Percentiles rank a stretch among this genome's conserved stretches.
Conservation (phyloP, 2,888 invertebrate genomes). For the Drosophila colorata region DNA sequence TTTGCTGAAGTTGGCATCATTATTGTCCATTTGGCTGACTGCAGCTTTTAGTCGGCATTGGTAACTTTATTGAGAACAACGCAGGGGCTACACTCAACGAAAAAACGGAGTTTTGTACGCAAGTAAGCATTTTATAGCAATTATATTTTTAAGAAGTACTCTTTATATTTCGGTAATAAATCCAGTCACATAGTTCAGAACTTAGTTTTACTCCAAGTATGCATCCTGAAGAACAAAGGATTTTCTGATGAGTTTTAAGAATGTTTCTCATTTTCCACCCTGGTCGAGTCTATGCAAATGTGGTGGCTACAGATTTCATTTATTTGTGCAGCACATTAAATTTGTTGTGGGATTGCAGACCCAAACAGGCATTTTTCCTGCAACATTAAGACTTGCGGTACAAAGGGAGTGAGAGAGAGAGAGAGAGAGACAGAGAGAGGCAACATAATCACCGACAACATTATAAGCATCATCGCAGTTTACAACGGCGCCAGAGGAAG, state of each 20-base stretch:
- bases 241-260: not conserved
- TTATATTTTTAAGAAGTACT: no score
- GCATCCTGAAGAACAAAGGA: not conserved
- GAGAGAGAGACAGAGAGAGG: constrained; percentile 3
- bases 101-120: no score
- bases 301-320: not conserved
- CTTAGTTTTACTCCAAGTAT: not conserved
- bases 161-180: no score
- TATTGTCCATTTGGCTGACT: not conserved
- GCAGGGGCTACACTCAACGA: not conserved
- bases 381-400: constrained; percentile 23
- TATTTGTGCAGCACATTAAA: not conserved
- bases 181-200: not conserved
- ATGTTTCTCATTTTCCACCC: not conserved
- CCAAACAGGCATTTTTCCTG: constrained; percentile 24
- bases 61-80: not conserved
- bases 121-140: no score
- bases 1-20: constrained; percentile 9
- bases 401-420: no score
- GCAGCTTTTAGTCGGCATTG: not conserved
- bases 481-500: constrained; percentile 21
- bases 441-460: constrained; percentile 44
- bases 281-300: not conserved
- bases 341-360: constrained; percentile 13
- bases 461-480: constrained; percentile 43